These are phyloP conservation scores for Drosophila simulans DNA, from an alignment of 1,140 invertebrate species.

Conservation along the genomic window DNA sequence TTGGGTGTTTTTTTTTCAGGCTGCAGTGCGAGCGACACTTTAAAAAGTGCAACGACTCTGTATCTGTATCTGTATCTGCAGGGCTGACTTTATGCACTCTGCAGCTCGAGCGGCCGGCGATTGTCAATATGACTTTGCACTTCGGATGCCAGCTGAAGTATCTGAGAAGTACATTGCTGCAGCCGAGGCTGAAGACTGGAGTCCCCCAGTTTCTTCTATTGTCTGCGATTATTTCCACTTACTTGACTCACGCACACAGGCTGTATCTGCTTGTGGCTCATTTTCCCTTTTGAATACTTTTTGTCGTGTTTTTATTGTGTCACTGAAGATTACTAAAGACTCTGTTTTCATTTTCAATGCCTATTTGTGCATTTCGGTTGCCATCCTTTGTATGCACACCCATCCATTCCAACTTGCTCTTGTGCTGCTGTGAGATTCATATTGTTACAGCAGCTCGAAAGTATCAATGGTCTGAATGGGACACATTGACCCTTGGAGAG, in stretches of 20 bases:
- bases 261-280: slow-evolving; percentile 14
- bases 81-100: slow-evolving; percentile 27
- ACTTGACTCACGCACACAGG: slow-evolving; percentile 54
- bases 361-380: slow-evolving; percentile 32
- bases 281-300: slow-evolving; percentile 45
- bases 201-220: slow-evolving; percentile 62
- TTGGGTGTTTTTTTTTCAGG: slow-evolving; percentile 59
- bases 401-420: slow-evolving; percentile 3
- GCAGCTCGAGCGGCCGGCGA: slow-evolving; percentile 55
- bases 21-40: slow-evolving; percentile 67
- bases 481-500: slow-evolving; percentile 60
- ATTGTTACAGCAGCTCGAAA: slow-evolving; percentile 26
- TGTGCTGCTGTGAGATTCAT: slow-evolving; percentile 7
- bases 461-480: slow-evolving; percentile 32
- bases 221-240: slow-evolving; percentile 77
- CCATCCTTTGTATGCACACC: slow-evolving; percentile 32
- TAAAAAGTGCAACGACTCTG: slow-evolving; percentile 68
- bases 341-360: slow-evolving; percentile 46
- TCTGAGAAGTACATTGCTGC: slow-evolving; percentile 35
- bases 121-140: slow-evolving; percentile 79
- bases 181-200: slow-evolving; percentile 21
- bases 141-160: slow-evolving; percentile 45
- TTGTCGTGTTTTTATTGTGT: slow-evolving; percentile 56
- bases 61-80: slow-evolving; percentile 24
- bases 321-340: slow-evolving; percentile 41